phyloP scores from a whole-genome alignment of 2,113 vertebrate species.

The Pipra filicauda region DNA sequence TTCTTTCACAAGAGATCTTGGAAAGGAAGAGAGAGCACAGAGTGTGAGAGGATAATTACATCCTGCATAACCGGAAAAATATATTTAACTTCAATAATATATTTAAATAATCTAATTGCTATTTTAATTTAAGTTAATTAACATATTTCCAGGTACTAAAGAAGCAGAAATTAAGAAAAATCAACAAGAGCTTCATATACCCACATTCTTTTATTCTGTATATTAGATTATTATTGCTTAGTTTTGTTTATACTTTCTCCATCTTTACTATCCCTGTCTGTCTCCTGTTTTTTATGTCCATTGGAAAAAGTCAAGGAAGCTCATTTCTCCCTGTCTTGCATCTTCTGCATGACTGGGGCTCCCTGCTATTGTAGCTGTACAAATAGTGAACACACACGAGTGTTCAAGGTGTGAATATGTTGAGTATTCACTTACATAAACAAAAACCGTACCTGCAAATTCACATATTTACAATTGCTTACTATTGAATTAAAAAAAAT shows the following conservation, averaged over 20 bases:
- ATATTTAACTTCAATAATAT: background rate
- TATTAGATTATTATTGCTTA: background rate
- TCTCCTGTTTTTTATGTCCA: background rate
- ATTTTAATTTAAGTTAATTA: background rate
- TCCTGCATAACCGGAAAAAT: background rate
- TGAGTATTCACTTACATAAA: background rate
- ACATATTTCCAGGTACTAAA: background rate
- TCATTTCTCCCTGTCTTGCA: background rate
- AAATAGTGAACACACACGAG: background rate
- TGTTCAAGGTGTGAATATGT: fast-evolving
- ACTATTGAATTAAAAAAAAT: background rate
- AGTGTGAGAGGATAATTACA: background rate
- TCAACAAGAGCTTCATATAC: background rate
- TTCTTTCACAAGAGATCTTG: background rate
- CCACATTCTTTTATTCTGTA: background rate
- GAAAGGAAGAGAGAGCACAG: background rate
- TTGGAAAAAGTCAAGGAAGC: background rate
- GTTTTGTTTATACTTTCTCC: background rate
- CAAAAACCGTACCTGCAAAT: background rate
- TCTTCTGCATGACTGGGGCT: background rate
- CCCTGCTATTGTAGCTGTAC: background rate
- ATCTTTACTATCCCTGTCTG: background rate
- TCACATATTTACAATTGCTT: background rate
- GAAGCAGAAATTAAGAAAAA: background rate
- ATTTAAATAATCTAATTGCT: background rate